Base-by-base conservation (phyloP, 2,113 vertebrate species). In the Gopherus evgoodei region DNA sequence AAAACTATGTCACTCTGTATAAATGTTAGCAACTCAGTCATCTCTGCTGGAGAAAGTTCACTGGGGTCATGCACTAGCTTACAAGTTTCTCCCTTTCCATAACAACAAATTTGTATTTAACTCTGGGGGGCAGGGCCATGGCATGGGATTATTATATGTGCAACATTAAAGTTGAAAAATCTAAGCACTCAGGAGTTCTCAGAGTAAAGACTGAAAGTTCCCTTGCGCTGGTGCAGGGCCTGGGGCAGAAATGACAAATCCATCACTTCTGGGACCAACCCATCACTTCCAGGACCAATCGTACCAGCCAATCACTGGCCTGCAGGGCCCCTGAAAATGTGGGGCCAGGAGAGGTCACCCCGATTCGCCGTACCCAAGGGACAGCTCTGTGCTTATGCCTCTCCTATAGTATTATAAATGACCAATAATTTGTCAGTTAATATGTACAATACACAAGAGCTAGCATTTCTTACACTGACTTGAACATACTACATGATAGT, bases 41-140 rank as follows among this genome's bases (percentile, higher is more conserved):
- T 83, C 90, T 93, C 81, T 93, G 10, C 84, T 90, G 50, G n/a
- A 94, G 81, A 52, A 93, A 89, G 35, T 82, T 82, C 4, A 9
- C 84, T 11, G 47, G 90, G 91, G 89, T 93, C 50, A 89, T 21
- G 62, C 88, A 91, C 96, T 96, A 96, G 87, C 93, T 94, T 88
- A 84, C 1, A 84, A 3, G 9, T 22, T 93, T 92, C 81, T 52
- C 57, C 53, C 90, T 42, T 90, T 89, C 85, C 16, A 35, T 62
- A 59, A 78, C 62, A 81, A 6, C 47, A 8, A 79, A 52, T 83
- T 92, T 90, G 24, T 81, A 6, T 49, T 84, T 76, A 90, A 86
- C n/a, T 3, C 50, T 88, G 25, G 35, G 31, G 78, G 24, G 0
- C 0, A 5, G 2, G 65, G 22, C n/a, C 11, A 84, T 94, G 82